Conservation (phyloP, 1,140 invertebrate genomes). For the Uloborus diversus region DNA sequence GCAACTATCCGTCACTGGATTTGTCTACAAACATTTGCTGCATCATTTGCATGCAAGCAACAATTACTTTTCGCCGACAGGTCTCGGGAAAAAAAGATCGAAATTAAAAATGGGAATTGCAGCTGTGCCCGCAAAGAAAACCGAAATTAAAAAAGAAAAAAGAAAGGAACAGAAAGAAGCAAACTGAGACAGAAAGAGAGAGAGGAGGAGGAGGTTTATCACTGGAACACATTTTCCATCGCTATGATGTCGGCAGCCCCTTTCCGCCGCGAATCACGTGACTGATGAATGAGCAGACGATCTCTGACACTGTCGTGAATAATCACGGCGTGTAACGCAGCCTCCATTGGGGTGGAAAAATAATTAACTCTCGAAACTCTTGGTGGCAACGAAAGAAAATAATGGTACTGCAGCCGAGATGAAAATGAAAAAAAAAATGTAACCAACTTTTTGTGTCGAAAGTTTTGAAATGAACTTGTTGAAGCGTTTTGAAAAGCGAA, state of each 20-base stretch:
- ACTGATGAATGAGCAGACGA: conserved; percentile 56
- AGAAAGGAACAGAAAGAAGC: not conserved
- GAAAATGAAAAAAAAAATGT: too few species aligned
- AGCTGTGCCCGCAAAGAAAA: not conserved
- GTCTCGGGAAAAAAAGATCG: too few species aligned
- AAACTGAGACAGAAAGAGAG: not conserved
- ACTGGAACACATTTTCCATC: conserved; percentile 38
- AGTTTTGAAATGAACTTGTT: too few species aligned
- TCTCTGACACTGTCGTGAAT: conserved; percentile 56
- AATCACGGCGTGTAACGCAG: conserved; percentile 47
- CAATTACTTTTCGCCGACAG: too few species aligned
- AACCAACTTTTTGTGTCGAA: too few species aligned
- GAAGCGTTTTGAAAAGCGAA: too few species aligned
- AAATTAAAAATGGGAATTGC: too few species aligned
- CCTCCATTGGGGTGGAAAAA: conserved; percentile 52
- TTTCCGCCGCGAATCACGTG: conserved; percentile 41
- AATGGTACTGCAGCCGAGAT: too few species aligned
- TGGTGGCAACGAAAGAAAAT: conserved; percentile 41
- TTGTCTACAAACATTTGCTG: too few species aligned
- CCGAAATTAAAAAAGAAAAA: conserved; percentile 1
- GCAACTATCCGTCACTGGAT: too few species aligned
- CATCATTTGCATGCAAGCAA: too few species aligned
- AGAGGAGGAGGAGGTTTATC: not conserved
- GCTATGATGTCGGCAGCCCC: conserved; percentile 41
- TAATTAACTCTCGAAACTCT: conserved; percentile 50